These are phyloP conservation scores for Bibio marci DNA, from an alignment of 2,888 invertebrate species.

Conservation along the genomic window DNA sequence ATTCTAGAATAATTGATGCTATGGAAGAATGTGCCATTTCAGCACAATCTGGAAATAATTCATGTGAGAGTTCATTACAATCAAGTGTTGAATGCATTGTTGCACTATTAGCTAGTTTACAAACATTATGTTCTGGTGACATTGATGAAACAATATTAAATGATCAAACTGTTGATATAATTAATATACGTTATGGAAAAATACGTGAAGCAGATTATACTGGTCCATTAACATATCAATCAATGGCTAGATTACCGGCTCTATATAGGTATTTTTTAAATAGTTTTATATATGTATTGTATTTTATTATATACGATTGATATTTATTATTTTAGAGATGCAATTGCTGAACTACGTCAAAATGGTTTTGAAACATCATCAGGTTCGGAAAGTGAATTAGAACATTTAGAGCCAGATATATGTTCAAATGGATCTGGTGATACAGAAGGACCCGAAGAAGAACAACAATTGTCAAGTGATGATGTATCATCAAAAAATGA, in stretches of 20 bases:
- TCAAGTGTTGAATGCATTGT: conserved; percentile 72
- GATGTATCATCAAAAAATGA: conserved; percentile 27
- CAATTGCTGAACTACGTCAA: conserved; percentile 47
- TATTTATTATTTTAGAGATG: too few relatives aligned
- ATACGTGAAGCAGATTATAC: conserved; percentile 63
- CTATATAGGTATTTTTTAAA: conserved; percentile 46
- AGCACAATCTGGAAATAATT: conserved; percentile 44
- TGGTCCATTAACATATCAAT: conserved; percentile 72
- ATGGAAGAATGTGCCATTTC: conserved; percentile 77
- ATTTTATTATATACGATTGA: too few relatives aligned
- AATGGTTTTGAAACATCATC: conserved; percentile 42
- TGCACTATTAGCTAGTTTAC: conserved; percentile 64
- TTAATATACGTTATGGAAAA: conserved; percentile 46
- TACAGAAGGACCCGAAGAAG: conserved; percentile 56
- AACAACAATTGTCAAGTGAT: conserved; percentile 31
- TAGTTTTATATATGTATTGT: too few relatives aligned
- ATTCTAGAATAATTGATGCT: conserved; percentile 69
- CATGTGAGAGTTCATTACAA: conserved; percentile 56
- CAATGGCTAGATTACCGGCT: conserved; percentile 64
- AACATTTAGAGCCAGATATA: conserved; percentile 49
- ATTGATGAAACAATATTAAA: conserved; percentile 38
- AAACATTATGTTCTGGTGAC: conserved; percentile 64
- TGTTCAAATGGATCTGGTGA: conserved; percentile 59
- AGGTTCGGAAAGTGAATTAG: conserved; percentile 41
- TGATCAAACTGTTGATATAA: conserved; percentile 35